These are phyloP conservation scores for Actias luna DNA, from an alignment of 2,888 invertebrate genomes.

Conservation along the genomic window DNA sequence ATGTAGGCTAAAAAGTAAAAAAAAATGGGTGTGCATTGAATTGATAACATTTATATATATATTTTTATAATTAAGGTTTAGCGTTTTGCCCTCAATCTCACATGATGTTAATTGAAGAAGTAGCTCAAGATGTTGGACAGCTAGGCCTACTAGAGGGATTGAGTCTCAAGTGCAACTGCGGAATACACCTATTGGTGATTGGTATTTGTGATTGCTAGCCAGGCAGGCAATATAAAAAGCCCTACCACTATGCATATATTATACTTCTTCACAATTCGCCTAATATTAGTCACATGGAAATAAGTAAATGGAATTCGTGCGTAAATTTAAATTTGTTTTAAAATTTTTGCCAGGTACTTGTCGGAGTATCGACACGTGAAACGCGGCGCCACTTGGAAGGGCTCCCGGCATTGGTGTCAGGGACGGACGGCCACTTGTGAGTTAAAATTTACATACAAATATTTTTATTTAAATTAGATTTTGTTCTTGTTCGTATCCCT, in stretches of 20 bases:
- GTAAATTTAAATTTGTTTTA: not conserved
- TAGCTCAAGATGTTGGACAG: too few relatives aligned
- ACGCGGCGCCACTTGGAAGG: conserved; percentile 98
- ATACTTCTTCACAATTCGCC: not conserved
- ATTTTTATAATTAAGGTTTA: too few relatives aligned
- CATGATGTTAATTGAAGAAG: too few relatives aligned
- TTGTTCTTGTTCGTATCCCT: not conserved
- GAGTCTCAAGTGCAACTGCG: too few relatives aligned
- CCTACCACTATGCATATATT: not conserved
- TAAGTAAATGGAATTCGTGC: not conserved
- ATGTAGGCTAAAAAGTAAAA: too few relatives aligned
- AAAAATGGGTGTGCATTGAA: too few relatives aligned
- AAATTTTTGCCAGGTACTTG: conserved; percentile 84
- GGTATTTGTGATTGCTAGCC: too few relatives aligned
- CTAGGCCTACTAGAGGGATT: too few relatives aligned
- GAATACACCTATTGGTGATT: too few relatives aligned
- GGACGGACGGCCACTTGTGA: conserved; percentile 87
- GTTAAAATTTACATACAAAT: conserved; percentile 6
- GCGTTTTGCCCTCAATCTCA: too few relatives aligned
- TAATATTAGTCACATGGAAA: not conserved
- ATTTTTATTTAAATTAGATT: not conserved
- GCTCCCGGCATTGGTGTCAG: conserved; percentile 87
- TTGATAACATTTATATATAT: too few relatives aligned
- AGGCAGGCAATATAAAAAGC: too few relatives aligned
- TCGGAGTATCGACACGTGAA: conserved; percentile 99